Percentiles rank a stretch among this genome's conserved stretches.
Conservation (phyloP, 2,113 vertebrate genomes). For the Todiramphus chloris region DNA sequence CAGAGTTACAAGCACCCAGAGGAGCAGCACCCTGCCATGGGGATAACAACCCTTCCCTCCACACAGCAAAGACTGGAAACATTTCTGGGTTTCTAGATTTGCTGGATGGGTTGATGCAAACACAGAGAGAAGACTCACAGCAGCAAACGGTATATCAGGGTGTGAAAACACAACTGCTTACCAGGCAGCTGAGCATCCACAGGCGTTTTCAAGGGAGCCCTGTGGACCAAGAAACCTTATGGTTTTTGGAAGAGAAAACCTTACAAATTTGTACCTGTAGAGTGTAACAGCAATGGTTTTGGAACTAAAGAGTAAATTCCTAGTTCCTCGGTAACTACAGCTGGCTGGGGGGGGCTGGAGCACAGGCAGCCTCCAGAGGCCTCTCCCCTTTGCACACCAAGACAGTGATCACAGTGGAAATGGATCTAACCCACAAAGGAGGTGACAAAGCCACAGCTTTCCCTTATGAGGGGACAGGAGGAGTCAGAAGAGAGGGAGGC, state of each 20-base stretch:
- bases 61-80: neutral
- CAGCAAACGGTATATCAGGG: rapidly evolving
- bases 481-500: neutral
- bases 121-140: neutral
- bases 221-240: neutral
- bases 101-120: neutral
- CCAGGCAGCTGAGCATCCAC: neutral
- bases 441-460: neutral
- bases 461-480: neutral
- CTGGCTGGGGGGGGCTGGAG: neutral
- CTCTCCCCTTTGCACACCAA: neutral
- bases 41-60: neutral
- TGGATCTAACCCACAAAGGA: rapidly evolving
- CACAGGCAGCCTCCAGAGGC: rapidly evolving
- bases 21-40: neutral
- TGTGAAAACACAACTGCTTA: neutral
- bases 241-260: neutral
- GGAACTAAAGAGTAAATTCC: neutral
- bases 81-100: neutral
- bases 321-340: neutral
- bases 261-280: neutral
- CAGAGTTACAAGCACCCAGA: neutral
- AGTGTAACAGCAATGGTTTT: neutral
- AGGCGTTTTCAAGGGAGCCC: neutral
- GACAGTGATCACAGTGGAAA: neutral